Evolutionary conservation across 2,888 invertebrate genomes (phyloP), one percentile per base, ranked within the genome.

Genomic region (Lordiphosa andalusiaca): DNA sequence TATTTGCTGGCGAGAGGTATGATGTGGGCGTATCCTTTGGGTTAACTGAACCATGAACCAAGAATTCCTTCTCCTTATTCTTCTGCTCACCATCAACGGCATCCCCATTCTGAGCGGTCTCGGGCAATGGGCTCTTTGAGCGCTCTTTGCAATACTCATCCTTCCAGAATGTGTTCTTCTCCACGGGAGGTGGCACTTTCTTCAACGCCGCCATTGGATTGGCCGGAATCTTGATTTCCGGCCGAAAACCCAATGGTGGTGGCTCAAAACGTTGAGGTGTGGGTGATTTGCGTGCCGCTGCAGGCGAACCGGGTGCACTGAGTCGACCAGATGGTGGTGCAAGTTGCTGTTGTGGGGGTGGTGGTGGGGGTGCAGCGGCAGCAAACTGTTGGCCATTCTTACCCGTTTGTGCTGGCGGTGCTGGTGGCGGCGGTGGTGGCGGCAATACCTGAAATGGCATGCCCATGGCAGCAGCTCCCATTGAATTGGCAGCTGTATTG

Each of bases 151-250:
- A 89, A 63, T 91, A 91, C 75, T 90, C 86, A 53, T 92, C 91
- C 61, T 91, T 90, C 83, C 92, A 91, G 84, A 92, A 92, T 39
- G 90, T 89, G 83, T 92, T 92, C 91, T 92, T 92, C 68, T 92
- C 92, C 67, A 92, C 92, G 0, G 94, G 93, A 57, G 93, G 93
- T 62, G 93, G 92, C 3, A 94, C 93, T 90, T 93, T 93, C 69
- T 93, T 91, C 64, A 94, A 87, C 89, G 92, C 90, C 23, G 93
- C 92, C 88, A 94, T 94, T 0, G 94, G 94, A 86, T 94, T 94
- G 64, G 93, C 91, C 6, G 94, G 94, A 47, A 94, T 94, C 16
- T 94, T 94, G 77, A 94, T 94, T 89, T 94, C 94, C 13, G 94
- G 94, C 60, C 94, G 90, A 87, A 93, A 92, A 35, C 92, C 93